phyloP scores from a whole-genome alignment of 2,797 vertebrate genomes.

The Myotis myotis region DNA sequence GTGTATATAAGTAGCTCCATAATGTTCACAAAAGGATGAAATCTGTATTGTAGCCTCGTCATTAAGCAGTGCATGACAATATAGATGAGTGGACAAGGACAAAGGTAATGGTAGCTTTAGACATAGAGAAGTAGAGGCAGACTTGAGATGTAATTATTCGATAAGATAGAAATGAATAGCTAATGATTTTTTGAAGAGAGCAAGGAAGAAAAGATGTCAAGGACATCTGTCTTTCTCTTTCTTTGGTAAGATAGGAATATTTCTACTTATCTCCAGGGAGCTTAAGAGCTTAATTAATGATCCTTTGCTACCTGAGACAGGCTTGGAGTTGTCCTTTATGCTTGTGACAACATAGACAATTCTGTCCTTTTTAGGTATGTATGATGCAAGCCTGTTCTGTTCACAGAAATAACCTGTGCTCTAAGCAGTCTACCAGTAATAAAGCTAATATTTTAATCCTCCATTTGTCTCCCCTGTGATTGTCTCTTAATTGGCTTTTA shows the following conservation, averaged over 20 bases:
- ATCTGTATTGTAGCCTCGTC: neutral
- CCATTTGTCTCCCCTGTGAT: neutral
- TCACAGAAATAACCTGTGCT: neutral
- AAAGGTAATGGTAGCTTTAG: neutral
- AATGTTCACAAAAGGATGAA: neutral
- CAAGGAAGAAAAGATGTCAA: neutral
- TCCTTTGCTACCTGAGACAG: neutral
- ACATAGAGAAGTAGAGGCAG: neutral
- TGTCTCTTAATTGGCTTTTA: conserved; percentile 37
- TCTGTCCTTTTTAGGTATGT: neutral
- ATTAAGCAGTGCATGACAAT: neutral
- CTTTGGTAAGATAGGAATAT: neutral
- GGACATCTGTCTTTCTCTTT: neutral
- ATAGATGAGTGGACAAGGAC: neutral
- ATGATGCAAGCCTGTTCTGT: neutral
- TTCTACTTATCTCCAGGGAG: neutral
- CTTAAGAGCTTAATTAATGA: neutral
- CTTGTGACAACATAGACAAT: neutral
- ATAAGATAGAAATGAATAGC: neutral
- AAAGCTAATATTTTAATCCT: neutral
- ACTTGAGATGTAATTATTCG: neutral
- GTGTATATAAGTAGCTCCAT: neutral
- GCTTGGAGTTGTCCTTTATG: neutral
- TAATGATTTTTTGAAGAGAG: neutral
- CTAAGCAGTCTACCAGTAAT: neutral